These are phyloP conservation scores for Drosophila nr. medialis DNA, from an alignment of 2,888 invertebrate genomes.

Conservation along the genomic window DNA sequence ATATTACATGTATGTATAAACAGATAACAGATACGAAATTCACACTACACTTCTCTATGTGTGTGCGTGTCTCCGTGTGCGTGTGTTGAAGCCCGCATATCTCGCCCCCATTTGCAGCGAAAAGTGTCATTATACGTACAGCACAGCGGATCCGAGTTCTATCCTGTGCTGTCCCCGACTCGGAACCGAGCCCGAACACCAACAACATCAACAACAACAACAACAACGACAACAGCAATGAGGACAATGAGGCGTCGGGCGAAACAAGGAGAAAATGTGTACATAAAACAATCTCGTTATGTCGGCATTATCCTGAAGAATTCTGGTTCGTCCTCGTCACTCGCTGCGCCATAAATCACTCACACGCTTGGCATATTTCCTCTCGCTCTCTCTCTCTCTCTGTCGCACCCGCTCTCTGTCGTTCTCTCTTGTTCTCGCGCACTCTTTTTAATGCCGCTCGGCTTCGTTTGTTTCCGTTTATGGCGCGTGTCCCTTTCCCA, in stretches of 20 bases:
- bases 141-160: slow-evolving; percentile 33
- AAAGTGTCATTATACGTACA: slow-evolving; percentile 73
- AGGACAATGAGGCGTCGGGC: slow-evolving; percentile 19
- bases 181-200: slow-evolving; percentile 36
- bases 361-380: slow-evolving; percentile 80
- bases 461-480: slow-evolving; percentile 47
- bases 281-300: slow-evolving; percentile 83
- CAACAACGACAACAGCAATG: slow-evolving; percentile 39
- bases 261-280: slow-evolving; percentile 73
- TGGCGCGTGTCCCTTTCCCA: slow-evolving; percentile 52
- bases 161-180: slow-evolving; percentile 19
- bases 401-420: slow-evolving; percentile 2
- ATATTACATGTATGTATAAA: slow-evolving; percentile 50
- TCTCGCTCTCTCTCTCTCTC: slow-evolving; percentile 32
- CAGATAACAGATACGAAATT: slow-evolving; percentile 60
- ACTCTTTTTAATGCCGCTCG: slow-evolving; percentile 16
- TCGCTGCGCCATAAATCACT: slow-evolving; percentile 83
- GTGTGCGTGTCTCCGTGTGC: slow-evolving; percentile 24
- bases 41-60: slow-evolving; percentile 32
- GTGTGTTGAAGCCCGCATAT: slow-evolving; percentile 54
- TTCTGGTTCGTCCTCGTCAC: slow-evolving; percentile 84
- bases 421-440: slow-evolving; percentile 15
- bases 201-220: slow-evolving; percentile 17
- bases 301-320: slow-evolving; percentile 83
- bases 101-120: slow-evolving; percentile 66